phyloP scores from a whole-genome alignment of 2,888 invertebrate genomes.

The Bursaphelenchus okinawaensis region DNA sequence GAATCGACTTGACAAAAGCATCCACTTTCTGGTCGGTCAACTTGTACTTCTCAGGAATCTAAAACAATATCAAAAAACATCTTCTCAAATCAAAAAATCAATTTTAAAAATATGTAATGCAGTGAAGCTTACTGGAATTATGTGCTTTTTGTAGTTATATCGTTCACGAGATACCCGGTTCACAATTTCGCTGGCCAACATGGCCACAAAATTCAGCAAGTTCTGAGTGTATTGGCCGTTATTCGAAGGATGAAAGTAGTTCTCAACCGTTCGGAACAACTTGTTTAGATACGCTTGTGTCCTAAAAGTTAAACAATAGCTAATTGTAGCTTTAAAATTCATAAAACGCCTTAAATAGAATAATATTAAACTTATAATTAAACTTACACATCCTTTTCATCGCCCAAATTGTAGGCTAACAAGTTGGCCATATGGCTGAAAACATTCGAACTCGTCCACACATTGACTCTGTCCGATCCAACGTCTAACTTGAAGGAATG shows the following conservation, averaged over 20 bases:
- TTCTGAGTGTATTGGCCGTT: conserved; percentile 69
- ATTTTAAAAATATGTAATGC: background rate
- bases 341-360: background rate
- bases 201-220: conserved; percentile 59
- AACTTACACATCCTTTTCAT: conserved; percentile 29
- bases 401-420: conserved; percentile 46
- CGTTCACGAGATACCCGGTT: conserved; percentile 67
- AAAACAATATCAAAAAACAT: background rate
- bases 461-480: conserved; percentile 36
- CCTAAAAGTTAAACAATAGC: too few relatives aligned
- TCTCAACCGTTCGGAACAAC: conserved; percentile 72
- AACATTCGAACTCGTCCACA: conserved; percentile 21
- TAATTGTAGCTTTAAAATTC: too few relatives aligned
- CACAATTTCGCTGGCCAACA: conserved; percentile 64
- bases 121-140: conserved; percentile 51
- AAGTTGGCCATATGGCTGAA: conserved; percentile 33
- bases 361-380: background rate
- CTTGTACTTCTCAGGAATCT: conserved; percentile 67
- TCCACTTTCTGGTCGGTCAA: conserved; percentile 66
- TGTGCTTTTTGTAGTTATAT: conserved; percentile 44
- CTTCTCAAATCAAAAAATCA: too few relatives aligned
- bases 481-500: conserved; percentile 36
- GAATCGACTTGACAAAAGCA: conserved; percentile 61
- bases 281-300: conserved; percentile 64
- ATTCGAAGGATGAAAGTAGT: conserved; percentile 76